Evolutionary conservation across 2,113 vertebrate genomes (phyloP), one percentile per base, ranked within the genome.

Genomic region (Phrynosoma blainvillii): DNA sequence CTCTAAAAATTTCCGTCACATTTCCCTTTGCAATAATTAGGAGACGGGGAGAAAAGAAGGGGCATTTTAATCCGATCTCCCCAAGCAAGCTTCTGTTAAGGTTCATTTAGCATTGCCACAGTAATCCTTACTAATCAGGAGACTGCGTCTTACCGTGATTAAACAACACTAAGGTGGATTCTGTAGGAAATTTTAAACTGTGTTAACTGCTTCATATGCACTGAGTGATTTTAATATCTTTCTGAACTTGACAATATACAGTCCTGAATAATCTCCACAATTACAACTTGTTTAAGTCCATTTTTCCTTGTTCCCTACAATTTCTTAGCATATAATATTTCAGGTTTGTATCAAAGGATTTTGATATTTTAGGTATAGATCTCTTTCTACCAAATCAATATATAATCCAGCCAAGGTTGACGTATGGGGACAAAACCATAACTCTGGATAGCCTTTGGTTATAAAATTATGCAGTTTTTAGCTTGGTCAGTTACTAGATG

Each of bases 1-100:
- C 52, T 86, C 85, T 92, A 73, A 86, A 36, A 92, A 42, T 87
- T 92, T 82, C 89, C 88, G 89, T 91, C 87, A 80, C 0, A 36
- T 92, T 94, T 91, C 74, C 16, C 78, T 88, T 89, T 86, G 87
- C 65, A 56, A 78, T 73, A 90, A 90, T 93, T 90, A 92, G 79
- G 74, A n/a, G 90, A 82, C 79, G 85, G 86, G 47, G 47, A 4
- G 8, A 16, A 21, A 21, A 68, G 4, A 25, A 5, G 65, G 65
- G 36, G 80, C 59, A 85, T 87, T 92, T 92, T 87, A 84, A 91
- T 91, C 89, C 56, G 79, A 25, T 86, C 87, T 83, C 13, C 54
- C 87, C 82, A 85, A 84, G 86, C 80, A 1, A 6, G 10, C 12
- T 70, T 36, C 65, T 54, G 81, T 89, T 91, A 90, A 90, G 30